phyloP scores from a whole-genome alignment of 2,113 vertebrate species.

The Marmota flaviventris region DNA sequence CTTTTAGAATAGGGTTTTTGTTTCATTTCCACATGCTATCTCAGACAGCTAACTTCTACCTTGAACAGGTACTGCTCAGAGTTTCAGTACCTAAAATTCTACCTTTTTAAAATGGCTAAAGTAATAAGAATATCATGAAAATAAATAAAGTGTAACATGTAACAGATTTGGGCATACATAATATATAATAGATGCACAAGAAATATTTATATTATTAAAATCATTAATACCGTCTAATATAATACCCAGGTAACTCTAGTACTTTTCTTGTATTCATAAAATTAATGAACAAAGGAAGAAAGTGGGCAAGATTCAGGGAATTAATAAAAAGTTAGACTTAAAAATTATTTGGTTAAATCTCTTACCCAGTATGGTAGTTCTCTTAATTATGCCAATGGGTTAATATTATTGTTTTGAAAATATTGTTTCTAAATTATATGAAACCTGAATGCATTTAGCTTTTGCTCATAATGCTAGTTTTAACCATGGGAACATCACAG shows the following conservation, averaged over 20 bases:
- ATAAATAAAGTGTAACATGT: background rate
- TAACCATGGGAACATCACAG: background rate
- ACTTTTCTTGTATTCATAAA: background rate
- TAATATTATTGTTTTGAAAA: background rate
- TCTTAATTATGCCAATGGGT: background rate
- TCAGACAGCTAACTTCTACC: background rate
- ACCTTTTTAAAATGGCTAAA: background rate
- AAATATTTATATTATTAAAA: slow-evolving; percentile 37
- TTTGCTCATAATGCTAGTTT: background rate
- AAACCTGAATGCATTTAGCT: background rate
- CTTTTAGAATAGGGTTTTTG: background rate
- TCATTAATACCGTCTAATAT: background rate
- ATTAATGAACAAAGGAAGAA: background rate
- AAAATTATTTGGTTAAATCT: background rate
- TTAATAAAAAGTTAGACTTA: background rate
- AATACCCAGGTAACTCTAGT: background rate
- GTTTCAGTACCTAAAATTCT: background rate
- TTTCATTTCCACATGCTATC: background rate
- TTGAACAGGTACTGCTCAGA: background rate
- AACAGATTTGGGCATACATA: background rate
- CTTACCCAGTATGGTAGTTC: background rate
- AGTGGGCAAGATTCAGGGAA: background rate
- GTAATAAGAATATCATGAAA: background rate
- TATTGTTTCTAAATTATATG: slow-evolving; percentile 34
- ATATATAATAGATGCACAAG: background rate